Percentiles rank a stretch among this genome's conserved stretches.
These are phyloP conservation scores for Intellagama lesueurii DNA, from an alignment of 2,797 vertebrate species.

Conservation along the genomic window DNA sequence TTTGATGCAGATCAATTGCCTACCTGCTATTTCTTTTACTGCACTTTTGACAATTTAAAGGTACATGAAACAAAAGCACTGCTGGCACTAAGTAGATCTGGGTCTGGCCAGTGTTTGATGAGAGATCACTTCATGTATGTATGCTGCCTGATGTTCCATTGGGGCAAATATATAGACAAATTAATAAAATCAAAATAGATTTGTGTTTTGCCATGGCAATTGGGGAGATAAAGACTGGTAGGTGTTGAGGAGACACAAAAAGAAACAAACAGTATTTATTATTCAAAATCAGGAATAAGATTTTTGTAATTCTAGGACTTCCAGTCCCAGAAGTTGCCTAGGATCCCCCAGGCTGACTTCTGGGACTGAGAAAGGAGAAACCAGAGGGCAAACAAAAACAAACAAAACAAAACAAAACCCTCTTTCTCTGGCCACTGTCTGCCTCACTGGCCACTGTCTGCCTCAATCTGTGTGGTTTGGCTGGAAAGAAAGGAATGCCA, in stretches of 20 bases:
- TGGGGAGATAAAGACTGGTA: neutral
- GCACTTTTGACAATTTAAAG: neutral
- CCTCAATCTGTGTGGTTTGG: too few species aligned
- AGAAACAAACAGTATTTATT: neutral
- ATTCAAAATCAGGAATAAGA: neutral
- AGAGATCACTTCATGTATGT: neutral
- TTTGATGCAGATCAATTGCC: constrained; percentile 1
- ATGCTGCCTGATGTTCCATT: neutral
- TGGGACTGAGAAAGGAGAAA: too few species aligned
- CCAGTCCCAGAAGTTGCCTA: too few species aligned
- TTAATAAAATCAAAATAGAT: neutral
- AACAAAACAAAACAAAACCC: too few species aligned
- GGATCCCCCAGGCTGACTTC: too few species aligned
- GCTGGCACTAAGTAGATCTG: neutral
- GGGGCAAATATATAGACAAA: neutral
- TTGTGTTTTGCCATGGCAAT: neutral
- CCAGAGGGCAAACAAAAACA: too few species aligned
- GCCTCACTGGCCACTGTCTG: too few species aligned
- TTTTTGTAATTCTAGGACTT: too few species aligned
- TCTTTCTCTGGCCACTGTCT: too few species aligned
- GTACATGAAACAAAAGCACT: neutral
- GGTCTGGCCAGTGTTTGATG: too few species aligned
- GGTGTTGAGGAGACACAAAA: neutral
- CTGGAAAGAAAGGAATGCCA: too few species aligned
- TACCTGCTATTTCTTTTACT: neutral